phyloP scores from a whole-genome alignment of 2,797 vertebrate genomes.

The Rhinoraja longicauda region DNA sequence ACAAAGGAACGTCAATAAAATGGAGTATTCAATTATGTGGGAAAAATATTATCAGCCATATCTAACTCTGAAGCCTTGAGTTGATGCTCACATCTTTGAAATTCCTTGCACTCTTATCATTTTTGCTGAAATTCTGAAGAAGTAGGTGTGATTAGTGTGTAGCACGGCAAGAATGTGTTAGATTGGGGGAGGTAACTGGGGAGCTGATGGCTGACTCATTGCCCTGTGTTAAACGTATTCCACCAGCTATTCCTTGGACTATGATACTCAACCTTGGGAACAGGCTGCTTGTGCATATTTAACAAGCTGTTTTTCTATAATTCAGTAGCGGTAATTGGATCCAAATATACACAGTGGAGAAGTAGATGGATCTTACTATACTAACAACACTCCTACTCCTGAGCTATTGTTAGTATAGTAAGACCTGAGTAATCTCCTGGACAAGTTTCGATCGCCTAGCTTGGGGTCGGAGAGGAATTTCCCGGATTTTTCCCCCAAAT shows the following conservation, averaged over 20 bases:
- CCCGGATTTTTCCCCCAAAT: too few relatives aligned
- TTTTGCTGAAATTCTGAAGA: background rate
- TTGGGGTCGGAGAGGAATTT: too few relatives aligned
- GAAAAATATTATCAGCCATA: background rate
- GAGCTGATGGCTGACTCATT: background rate
- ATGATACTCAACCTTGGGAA: background rate
- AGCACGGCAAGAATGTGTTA: background rate
- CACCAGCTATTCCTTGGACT: background rate
- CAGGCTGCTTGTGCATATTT: conserved; percentile 4
- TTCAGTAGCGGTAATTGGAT: background rate
- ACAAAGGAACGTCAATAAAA: background rate
- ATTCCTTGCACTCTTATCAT: too few relatives aligned
- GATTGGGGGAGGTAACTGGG: background rate
- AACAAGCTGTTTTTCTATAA: conserved; percentile 9
- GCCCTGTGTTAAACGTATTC: background rate
- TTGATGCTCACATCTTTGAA: background rate
- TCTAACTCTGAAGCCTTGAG: too few relatives aligned
- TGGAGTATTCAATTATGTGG: background rate
- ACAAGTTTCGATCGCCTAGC: too few relatives aligned
- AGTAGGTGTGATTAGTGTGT: background rate
- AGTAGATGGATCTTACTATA: background rate
- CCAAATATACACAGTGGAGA: background rate
- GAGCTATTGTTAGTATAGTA: too few relatives aligned
- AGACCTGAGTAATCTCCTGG: too few relatives aligned
- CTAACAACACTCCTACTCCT: too few relatives aligned